Evolutionary conservation across 2,888 invertebrate species (phyloP).

Genomic region (Pycnomerus fuliginosus): DNA sequence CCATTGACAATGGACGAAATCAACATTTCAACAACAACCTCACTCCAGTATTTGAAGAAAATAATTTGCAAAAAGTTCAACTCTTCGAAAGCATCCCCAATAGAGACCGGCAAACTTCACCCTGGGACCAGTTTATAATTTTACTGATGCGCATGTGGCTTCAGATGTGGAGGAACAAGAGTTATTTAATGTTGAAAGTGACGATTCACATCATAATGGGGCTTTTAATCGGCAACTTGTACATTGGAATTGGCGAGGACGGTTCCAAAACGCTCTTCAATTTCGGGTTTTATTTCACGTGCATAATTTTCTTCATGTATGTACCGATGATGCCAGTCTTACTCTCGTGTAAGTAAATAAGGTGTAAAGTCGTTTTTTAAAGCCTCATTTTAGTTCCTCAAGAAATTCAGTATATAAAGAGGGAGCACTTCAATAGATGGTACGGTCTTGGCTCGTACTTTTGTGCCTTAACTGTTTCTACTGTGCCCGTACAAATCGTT

Average conservation of each 20-base stretch:
- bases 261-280: conserved; percentile 81
- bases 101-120: conserved; percentile 7
- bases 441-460: conserved; percentile 79
- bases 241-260: conserved; percentile 73
- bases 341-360: conserved; percentile 68
- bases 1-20: conserved; percentile 64
- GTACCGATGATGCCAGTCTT: conserved; percentile 81
- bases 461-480: conserved; percentile 69
- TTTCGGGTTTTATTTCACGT: conserved; percentile 81
- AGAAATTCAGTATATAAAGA: conserved; percentile 73
- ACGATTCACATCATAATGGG: conserved; percentile 68
- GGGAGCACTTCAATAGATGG: conserved; percentile 86
- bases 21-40: conserved; percentile 4
- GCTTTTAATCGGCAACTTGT: conserved; percentile 68
- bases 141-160: conserved; percentile 69
- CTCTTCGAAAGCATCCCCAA: conserved; percentile 4
- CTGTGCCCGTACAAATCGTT: conserved; percentile 70
- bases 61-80: conserved; percentile 2
- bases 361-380: conserved; percentile 18
- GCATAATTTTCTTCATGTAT: conserved; percentile 76
- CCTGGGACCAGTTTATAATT: conserved; percentile 64
- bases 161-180: conserved; percentile 75
- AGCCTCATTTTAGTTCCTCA: conserved; percentile 66
- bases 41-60: conserved; percentile 12
- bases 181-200: conserved; percentile 69